Conservation (phyloP, 1,140 invertebrate species). For the Holotrichia oblita region DNA sequence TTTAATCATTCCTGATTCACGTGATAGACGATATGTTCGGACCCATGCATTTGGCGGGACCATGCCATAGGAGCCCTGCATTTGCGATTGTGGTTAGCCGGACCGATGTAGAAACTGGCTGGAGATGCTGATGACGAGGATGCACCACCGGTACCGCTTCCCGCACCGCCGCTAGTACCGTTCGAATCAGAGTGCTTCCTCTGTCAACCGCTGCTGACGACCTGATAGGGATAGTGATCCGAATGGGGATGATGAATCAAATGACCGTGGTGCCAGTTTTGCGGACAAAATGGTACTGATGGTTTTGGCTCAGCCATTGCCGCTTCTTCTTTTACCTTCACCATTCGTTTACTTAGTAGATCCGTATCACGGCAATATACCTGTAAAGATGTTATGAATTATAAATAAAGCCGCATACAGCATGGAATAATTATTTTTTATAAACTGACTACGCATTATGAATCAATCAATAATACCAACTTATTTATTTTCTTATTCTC, state of each 20-base stretch:
- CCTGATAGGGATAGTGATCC: slow-evolving; percentile 60
- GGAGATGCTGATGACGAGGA: slow-evolving; percentile 54
- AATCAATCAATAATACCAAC: no score
- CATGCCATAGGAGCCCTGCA: slow-evolving; percentile 48
- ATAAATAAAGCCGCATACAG: neutral
- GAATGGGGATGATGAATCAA: slow-evolving; percentile 54
- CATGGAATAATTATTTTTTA: no score
- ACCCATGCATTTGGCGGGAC: slow-evolving; percentile 51
- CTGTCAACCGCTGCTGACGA: slow-evolving; percentile 55
- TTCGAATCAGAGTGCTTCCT: slow-evolving; percentile 43
- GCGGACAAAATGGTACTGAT: slow-evolving; percentile 34
- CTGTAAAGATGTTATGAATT: slow-evolving; percentile 30
- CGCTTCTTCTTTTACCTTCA: slow-evolving; percentile 59
- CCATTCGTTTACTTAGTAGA: slow-evolving; percentile 52
- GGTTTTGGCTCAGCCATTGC: slow-evolving; percentile 51
- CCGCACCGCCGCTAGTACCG: slow-evolving; percentile 46
- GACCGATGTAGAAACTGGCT: slow-evolving; percentile 64
- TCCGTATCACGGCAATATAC: slow-evolving; percentile 39
- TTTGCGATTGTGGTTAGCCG: slow-evolving; percentile 61
- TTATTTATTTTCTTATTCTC: no score
- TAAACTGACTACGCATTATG: no score
- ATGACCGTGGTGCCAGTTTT: slow-evolving; percentile 50
- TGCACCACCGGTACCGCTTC: slow-evolving; percentile 45
- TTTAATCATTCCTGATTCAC: slow-evolving; percentile 75
- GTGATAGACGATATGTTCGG: slow-evolving; percentile 72